Conservation (phyloP, 2,113 vertebrate species). For the Callorhinus ursinus region DNA sequence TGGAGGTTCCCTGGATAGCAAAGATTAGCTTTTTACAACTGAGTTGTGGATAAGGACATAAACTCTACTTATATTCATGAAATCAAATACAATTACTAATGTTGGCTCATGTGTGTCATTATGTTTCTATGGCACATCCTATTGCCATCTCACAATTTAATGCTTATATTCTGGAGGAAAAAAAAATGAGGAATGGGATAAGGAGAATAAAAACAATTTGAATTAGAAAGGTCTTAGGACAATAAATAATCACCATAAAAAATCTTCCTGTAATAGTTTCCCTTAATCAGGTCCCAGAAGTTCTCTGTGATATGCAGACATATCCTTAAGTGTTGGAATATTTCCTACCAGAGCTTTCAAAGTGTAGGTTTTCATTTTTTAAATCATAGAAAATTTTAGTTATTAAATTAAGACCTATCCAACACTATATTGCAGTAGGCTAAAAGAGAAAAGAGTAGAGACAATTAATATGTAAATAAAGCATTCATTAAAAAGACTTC, state of each 20-base stretch:
- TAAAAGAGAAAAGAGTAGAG: neutral
- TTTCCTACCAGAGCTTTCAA: neutral
- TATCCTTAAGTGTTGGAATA: neutral
- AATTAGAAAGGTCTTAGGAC: neutral
- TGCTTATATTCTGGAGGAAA: neutral
- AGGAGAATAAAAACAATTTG: neutral
- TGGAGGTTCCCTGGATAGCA: neutral
- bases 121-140: neutral
- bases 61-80: neutral
- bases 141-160: neutral
- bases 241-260: neutral
- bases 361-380: neutral
- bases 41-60: neutral
- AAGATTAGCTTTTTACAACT: neutral
- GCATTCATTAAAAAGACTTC: neutral
- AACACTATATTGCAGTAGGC: neutral
- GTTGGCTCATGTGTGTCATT: neutral
- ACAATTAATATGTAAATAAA: conserved; percentile 48
- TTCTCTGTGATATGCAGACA: neutral
- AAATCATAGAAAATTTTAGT: neutral
- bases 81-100: neutral
- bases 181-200: neutral
- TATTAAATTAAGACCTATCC: neutral
- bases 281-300: rapidly evolving
- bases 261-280: neutral